A percentile compares a stretch with the other conserved stretches of the same genome.
Evolutionary conservation across 2,888 invertebrate genomes (phyloP).

Genomic region (Cynaeus angustus): DNA sequence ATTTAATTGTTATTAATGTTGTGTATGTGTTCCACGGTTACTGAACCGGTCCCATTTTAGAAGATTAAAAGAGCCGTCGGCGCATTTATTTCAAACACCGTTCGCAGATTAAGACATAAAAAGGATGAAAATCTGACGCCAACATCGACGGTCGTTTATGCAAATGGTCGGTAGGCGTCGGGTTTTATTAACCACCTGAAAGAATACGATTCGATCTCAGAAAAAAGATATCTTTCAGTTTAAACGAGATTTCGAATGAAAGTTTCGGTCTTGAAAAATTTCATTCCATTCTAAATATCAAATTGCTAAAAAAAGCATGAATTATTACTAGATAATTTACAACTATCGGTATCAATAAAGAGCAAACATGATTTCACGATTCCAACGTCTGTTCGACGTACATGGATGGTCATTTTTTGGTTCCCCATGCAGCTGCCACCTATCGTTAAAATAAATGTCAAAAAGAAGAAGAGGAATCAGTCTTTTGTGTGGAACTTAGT

Average conservation of each 20-base stretch:
- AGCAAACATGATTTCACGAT: too few species aligned
- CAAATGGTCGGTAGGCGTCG: constrained; percentile 9
- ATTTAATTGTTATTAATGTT: constrained; percentile 31
- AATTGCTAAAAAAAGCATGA: too few species aligned
- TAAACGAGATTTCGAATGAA: too few species aligned
- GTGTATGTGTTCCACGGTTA: constrained; percentile 10
- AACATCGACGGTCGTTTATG: constrained; percentile 10
- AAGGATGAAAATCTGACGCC: constrained; percentile 14
- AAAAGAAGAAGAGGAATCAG: not conserved
- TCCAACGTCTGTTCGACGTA: too few species aligned
- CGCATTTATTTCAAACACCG: not conserved
- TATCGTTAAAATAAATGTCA: not conserved
- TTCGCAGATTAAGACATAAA: constrained; percentile 13
- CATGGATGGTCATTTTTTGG: too few species aligned
- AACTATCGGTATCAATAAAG: too few species aligned
- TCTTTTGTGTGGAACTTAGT: not conserved
- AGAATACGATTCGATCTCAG: constrained; percentile 4
- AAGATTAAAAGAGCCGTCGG: constrained; percentile 14
- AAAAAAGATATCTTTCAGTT: not conserved
- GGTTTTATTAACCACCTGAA: constrained; percentile 22
- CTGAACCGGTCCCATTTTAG: constrained; percentile 12
- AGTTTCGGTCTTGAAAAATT: too few species aligned
- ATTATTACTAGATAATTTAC: too few species aligned
- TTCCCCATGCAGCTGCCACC: too few species aligned
- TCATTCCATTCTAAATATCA: too few species aligned